Evolutionary conservation across 2,888 invertebrate species (phyloP).

Genomic region (Hesperia comma): DNA sequence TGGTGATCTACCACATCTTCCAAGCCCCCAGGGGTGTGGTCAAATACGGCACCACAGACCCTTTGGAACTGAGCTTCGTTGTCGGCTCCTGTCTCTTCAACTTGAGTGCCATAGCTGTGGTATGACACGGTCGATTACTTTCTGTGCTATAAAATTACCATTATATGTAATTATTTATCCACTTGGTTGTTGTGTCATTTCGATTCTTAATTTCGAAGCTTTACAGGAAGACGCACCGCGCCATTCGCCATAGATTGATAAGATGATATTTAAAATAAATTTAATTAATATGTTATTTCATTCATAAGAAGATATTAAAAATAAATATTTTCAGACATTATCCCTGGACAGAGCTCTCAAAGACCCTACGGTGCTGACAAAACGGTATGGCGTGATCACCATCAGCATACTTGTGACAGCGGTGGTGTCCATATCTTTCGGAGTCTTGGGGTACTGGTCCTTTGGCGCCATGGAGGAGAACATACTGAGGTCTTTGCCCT

Average conservation of each 20-base stretch:
- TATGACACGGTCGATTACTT: conserved; percentile 36
- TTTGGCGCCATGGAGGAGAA: conserved; percentile 65
- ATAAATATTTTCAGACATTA: conserved; percentile 50
- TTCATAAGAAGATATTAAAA: conserved; percentile 34
- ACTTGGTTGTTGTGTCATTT: too few species aligned
- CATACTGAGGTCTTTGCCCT: conserved; percentile 58
- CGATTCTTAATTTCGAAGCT: too few species aligned
- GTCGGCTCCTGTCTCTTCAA: conserved; percentile 60
- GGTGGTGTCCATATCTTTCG: conserved; percentile 50
- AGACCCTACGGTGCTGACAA: conserved; percentile 51
- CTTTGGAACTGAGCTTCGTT: conserved; percentile 51
- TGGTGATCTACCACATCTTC: conserved; percentile 54
- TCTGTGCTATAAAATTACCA: too few species aligned
- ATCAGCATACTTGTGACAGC: conserved; percentile 52
- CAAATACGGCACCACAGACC: conserved; percentile 40
- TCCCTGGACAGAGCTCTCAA: conserved; percentile 54
- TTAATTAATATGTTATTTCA: too few species aligned
- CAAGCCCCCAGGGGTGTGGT: conserved; percentile 49
- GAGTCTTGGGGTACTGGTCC: conserved; percentile 57
- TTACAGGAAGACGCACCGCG: too few species aligned
- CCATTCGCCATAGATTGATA: too few species aligned
- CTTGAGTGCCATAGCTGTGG: conserved; percentile 59
- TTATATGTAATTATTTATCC: too few species aligned
- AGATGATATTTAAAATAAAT: too few species aligned
- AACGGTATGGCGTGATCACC: conserved; percentile 52